Percentiles rank a stretch among this genome's conserved stretches.
phyloP scores from a whole-genome alignment of 2,888 invertebrate species.

The Unio delphinus region DNA sequence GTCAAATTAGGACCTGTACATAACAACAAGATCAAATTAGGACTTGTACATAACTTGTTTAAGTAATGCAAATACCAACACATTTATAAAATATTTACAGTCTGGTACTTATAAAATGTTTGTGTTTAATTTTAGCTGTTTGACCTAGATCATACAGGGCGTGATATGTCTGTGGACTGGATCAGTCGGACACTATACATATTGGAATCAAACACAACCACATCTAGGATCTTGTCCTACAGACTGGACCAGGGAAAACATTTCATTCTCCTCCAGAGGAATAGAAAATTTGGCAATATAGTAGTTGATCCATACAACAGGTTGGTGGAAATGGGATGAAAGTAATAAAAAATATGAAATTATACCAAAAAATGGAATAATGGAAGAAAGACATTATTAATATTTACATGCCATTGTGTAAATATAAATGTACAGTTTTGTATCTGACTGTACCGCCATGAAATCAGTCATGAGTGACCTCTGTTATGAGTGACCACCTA shows the following conservation, averaged over 20 bases:
- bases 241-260: slow-evolving; percentile 57
- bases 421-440: no score
- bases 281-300: slow-evolving; percentile 77
- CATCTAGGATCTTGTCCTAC: slow-evolving; percentile 67
- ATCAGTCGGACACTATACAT: slow-evolving; percentile 87
- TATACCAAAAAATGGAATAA: neutral
- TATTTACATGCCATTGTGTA: no score
- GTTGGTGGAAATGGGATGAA: slow-evolving; percentile 70
- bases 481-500: no score
- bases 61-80: neutral
- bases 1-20: no score
- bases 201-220: slow-evolving; percentile 76
- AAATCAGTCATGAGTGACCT: no score
- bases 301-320: slow-evolving; percentile 84
- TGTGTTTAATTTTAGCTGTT: slow-evolving; percentile 39
- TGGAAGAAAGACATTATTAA: no score
- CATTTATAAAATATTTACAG: neutral
- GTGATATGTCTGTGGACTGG: slow-evolving; percentile 89
- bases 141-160: slow-evolving; percentile 71
- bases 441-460: no score
- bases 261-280: slow-evolving; percentile 46
- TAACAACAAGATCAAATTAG: no score
- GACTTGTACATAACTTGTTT: neutral
- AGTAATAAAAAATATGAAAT: neutral
- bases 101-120: neutral